phyloP scores from a whole-genome alignment of 2,888 invertebrate species.

The Acleris cristana region DNA sequence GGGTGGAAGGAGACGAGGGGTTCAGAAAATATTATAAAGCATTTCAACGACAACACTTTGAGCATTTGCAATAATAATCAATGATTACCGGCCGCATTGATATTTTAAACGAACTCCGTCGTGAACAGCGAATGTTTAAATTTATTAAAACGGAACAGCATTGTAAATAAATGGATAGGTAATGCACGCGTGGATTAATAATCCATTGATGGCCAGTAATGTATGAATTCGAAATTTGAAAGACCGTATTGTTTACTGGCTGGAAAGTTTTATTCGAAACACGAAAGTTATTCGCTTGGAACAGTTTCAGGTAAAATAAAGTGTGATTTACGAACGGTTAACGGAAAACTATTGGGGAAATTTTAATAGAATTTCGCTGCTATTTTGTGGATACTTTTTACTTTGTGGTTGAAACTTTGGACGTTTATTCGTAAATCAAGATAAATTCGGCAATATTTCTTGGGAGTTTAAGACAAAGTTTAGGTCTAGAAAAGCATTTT shows the following conservation, averaged over 20 bases:
- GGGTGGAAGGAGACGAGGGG: no score
- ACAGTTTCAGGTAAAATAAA: slow-evolving; percentile 21
- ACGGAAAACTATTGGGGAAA: slow-evolving; percentile 5
- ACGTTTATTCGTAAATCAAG: slow-evolving; percentile 6
- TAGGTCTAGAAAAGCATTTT: background rate
- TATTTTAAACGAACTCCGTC: no score
- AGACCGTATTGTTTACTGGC: slow-evolving; percentile 15
- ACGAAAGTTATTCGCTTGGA: slow-evolving; percentile 20
- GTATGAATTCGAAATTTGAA: slow-evolving; percentile 6
- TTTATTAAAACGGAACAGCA: no score
- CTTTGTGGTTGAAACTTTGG: slow-evolving; percentile 7
- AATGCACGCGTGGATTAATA: background rate
- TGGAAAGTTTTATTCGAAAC: slow-evolving; percentile 32
- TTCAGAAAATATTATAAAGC: no score
- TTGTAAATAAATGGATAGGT: no score
- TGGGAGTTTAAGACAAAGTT: background rate
- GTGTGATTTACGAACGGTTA: slow-evolving; percentile 20
- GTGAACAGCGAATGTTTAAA: no score
- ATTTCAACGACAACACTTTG: no score
- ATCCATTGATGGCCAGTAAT: background rate
- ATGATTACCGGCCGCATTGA: no score
- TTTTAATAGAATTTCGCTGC: slow-evolving; percentile 15
- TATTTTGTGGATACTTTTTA: slow-evolving; percentile 12
- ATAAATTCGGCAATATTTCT: slow-evolving; percentile 4
- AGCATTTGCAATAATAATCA: no score